phyloP scores from a whole-genome alignment of 2,888 invertebrate genomes.

The Leptopterna dolabrata region DNA sequence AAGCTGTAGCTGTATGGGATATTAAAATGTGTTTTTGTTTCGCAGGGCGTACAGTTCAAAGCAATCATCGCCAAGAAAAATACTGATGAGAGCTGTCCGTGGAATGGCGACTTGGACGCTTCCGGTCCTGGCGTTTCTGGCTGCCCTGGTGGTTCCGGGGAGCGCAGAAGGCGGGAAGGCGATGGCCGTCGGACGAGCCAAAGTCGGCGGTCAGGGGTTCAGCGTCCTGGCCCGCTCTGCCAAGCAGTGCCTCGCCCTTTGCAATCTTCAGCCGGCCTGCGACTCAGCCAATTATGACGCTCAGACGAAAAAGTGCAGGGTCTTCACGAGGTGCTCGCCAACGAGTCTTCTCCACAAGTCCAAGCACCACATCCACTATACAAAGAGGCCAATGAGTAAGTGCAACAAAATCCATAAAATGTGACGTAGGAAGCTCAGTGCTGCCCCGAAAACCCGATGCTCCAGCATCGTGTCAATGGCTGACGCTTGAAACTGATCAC shows the following conservation, averaged over 20 bases:
- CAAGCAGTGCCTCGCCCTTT: conserved; percentile 55
- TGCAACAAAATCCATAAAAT: background rate
- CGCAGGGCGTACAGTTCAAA: background rate
- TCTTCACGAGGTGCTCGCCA: conserved; percentile 59
- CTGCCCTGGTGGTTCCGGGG: background rate
- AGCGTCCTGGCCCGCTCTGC: conserved; percentile 45
- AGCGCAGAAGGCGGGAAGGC: conserved; percentile 3
- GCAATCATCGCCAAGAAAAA: too few relatives aligned
- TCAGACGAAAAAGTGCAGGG: conserved; percentile 58
- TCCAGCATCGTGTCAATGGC: too few relatives aligned
- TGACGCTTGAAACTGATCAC: too few relatives aligned
- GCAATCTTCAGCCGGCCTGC: conserved; percentile 58
- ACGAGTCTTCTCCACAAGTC: conserved; percentile 54
- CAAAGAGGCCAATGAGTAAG: conserved; percentile 60
- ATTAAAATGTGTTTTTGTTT: background rate
- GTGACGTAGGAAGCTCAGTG: too few relatives aligned
- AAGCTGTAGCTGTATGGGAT: too few relatives aligned
- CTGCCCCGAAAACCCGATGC: too few relatives aligned
- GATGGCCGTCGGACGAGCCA: conserved; percentile 47
- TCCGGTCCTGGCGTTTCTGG: background rate
- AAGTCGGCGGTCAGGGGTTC: conserved; percentile 56
- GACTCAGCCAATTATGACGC: conserved; percentile 61
- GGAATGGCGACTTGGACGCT: background rate
- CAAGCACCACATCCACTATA: conserved; percentile 56
- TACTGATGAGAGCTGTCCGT: background rate